Evolutionary conservation across 2,888 invertebrate species (phyloP), one percentile per base, ranked within the genome.

Genomic region (Caenorhabditis sp.): DNA sequence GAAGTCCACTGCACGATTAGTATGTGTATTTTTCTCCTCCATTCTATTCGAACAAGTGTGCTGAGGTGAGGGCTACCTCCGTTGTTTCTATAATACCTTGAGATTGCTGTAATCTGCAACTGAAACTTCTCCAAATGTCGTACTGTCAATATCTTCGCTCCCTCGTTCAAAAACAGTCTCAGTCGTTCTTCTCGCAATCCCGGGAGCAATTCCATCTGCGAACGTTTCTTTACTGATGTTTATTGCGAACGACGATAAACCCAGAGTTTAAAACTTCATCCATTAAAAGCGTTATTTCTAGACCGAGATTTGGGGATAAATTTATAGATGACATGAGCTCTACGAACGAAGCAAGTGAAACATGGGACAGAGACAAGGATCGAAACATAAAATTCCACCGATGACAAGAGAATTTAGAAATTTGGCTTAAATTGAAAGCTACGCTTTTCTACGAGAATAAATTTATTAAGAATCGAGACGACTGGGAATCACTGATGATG

Each of bases 401-500:
- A 66, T 16, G 31, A 28, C 3, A 31, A 49, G 5, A n/a, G 51
- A 56, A 26, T 58, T 10, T 31, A 16, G n/a, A 4, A 35, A n/a
- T 16, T 56, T 26, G 26, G 54, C 54, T 56, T 28, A 19, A 5
- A 16, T 63, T 22, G 24, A 44, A 41, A 44, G 41, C 19, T 26
- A 41, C 6, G 47, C n/a, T 7, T 47, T 72, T 41, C 35, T 19
- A 47, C 44, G 35, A 26, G 24, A 41, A 41, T 5, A 26, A 28
- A n/a, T 38, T 8, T 24, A 26, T 24, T 26, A 26, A 74, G 54
- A 26, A 70, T 38, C 56, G 41, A 26, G 26, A 24, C 19, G 38
- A 24, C 47, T 6, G 38, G 77, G 59, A 77, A 70, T 77, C 63
- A 70, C 44, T 35, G 66, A 74, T 74, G 74, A 64, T 63, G 59